phyloP scores from a whole-genome alignment of 2,888 invertebrate genomes.

The Cyclophora albipunctata region DNA sequence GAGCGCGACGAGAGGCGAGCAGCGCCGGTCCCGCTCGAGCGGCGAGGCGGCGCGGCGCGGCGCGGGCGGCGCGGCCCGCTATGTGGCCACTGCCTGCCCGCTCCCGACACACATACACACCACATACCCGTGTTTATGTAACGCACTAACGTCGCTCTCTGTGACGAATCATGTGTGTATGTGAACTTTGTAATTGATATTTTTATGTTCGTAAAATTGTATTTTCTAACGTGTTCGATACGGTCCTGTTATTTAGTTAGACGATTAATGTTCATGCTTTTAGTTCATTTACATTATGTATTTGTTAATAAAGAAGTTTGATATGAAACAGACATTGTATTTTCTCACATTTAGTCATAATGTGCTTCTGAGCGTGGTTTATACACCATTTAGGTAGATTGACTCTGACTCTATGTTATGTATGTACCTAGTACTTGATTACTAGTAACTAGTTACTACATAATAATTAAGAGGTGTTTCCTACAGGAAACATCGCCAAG shows the following conservation, averaged over 20 bases:
- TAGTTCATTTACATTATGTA: no score
- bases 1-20: slow-evolving; percentile 58
- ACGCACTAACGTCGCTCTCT: slow-evolving; percentile 12
- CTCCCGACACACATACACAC: slow-evolving; percentile 1
- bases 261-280: no score
- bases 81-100: slow-evolving; percentile 12
- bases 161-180: slow-evolving; percentile 14
- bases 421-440: no score
- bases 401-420: no score
- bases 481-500: no score
- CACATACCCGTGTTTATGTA: not conserved
- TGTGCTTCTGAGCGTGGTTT: no score
- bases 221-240: slow-evolving; percentile 21
- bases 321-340: no score
- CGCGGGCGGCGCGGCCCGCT: slow-evolving; percentile 21
- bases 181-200: slow-evolving; percentile 51
- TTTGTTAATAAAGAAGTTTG: no score
- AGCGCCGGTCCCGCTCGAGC: slow-evolving; percentile 43
- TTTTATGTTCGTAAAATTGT: slow-evolving; percentile 54
- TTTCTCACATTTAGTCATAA: no score
- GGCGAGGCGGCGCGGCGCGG: slow-evolving; percentile 9
- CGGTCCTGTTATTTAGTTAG: not conserved
- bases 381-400: no score
- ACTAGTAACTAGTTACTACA: no score
- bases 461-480: no score